Percentiles rank a stretch among this genome's conserved stretches.
Conservation (phyloP, 2,888 invertebrate genomes). For the Troglohyphantes excavatus region DNA sequence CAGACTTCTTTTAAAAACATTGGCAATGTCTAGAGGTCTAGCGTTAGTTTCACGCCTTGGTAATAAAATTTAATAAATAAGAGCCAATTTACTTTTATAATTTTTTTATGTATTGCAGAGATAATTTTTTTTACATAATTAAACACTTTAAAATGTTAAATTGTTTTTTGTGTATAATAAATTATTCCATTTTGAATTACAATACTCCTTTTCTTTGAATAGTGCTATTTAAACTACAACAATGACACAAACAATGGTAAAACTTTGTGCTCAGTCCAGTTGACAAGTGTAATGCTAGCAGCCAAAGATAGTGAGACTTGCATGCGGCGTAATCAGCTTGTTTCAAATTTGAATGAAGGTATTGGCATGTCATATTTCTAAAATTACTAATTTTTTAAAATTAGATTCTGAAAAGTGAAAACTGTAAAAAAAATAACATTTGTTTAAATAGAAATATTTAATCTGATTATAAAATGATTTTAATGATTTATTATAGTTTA, state of each 20-base stretch:
- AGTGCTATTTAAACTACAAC: constrained; percentile 88
- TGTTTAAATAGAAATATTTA: too few relatives aligned
- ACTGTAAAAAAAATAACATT: too few relatives aligned
- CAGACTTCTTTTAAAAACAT: too few relatives aligned
- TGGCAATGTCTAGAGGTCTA: too few relatives aligned
- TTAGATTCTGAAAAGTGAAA: too few relatives aligned
- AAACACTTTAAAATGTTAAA: neutral
- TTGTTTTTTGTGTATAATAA: neutral
- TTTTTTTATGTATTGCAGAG: too few relatives aligned
- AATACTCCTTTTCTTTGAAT: neutral
- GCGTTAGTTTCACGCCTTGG: too few relatives aligned
- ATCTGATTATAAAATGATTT: neutral
- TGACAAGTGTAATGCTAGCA: constrained; percentile 94
- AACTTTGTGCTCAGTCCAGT: constrained; percentile 93
- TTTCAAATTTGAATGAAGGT: constrained; percentile 83
- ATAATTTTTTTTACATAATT: neutral
- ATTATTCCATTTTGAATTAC: neutral
- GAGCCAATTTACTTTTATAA: too few relatives aligned
- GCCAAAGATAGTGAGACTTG: constrained; percentile 93
- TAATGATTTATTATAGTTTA: neutral
- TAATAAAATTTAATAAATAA: too few relatives aligned
- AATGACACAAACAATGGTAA: constrained; percentile 82
- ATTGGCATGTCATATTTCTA: too few relatives aligned
- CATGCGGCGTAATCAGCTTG: constrained; percentile 86
- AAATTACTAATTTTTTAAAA: too few relatives aligned